Conservation (phyloP, 2,113 vertebrate species). For the Bubalus kerabau region DNA sequence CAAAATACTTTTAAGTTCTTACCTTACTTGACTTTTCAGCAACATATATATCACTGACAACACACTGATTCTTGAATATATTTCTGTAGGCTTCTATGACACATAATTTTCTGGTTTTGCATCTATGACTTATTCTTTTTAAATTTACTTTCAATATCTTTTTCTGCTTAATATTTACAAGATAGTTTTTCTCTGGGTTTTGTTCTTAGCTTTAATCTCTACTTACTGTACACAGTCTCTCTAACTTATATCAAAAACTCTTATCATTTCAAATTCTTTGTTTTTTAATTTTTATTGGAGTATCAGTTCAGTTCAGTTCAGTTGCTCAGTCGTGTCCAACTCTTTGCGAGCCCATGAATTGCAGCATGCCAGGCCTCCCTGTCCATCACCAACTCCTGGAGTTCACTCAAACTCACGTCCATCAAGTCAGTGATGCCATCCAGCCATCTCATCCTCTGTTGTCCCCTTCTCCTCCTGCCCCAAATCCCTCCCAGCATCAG, state of each 20-base stretch:
- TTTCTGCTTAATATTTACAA: background rate
- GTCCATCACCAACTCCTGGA: background rate
- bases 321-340: rapidly evolving
- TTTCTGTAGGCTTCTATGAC: background rate
- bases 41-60: background rate
- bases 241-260: background rate
- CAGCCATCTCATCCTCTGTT: background rate
- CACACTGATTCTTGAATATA: background rate
- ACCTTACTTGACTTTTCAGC: background rate
- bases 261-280: background rate
- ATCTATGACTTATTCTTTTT: background rate
- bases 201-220: background rate
- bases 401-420: background rate
- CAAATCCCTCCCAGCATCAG: background rate
- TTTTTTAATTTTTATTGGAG: background rate
- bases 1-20: background rate
- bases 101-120: background rate
- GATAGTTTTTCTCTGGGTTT: background rate
- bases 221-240: background rate
- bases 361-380: background rate
- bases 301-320: background rate
- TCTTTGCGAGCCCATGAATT: background rate
- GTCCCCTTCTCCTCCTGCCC: background rate
- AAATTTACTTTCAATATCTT: background rate
- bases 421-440: rapidly evolving